phyloP scores from a whole-genome alignment of 2,888 invertebrate genomes.

The Apamea sordens region DNA sequence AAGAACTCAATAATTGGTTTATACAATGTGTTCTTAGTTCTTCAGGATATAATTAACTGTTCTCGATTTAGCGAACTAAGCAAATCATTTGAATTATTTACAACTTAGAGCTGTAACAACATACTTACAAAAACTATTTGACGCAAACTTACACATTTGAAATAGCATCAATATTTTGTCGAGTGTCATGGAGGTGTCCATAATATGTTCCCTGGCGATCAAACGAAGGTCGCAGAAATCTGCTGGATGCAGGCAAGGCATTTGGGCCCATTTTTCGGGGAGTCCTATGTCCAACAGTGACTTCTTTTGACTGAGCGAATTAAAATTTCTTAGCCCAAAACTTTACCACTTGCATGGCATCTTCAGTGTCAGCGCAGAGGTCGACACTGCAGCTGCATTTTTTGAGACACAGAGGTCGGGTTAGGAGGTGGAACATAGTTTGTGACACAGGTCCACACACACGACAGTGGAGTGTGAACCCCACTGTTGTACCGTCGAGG shows the following conservation, averaged over 20 bases:
- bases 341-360: not conserved
- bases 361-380: not conserved
- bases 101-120: not conserved
- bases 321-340: not conserved
- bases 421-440: not conserved
- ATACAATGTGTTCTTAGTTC: not conserved
- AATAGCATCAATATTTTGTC: not conserved
- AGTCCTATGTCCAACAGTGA: too few relatives aligned
- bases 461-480: not conserved
- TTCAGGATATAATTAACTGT: not conserved
- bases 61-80: not conserved
- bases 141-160: slow-evolving; percentile 1
- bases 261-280: not conserved
- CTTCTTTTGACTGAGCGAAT: not conserved
- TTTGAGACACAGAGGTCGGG: not conserved
- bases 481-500: not conserved
- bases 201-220: not conserved
- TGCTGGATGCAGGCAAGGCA: too few relatives aligned
- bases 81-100: too few relatives aligned
- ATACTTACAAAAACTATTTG: not conserved
- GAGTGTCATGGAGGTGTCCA: not conserved
- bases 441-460: not conserved
- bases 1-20: not conserved
- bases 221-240: not conserved
- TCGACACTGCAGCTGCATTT: not conserved